Conservation (phyloP, 2,797 vertebrate species). For the Sebastes diploproa region DNA sequence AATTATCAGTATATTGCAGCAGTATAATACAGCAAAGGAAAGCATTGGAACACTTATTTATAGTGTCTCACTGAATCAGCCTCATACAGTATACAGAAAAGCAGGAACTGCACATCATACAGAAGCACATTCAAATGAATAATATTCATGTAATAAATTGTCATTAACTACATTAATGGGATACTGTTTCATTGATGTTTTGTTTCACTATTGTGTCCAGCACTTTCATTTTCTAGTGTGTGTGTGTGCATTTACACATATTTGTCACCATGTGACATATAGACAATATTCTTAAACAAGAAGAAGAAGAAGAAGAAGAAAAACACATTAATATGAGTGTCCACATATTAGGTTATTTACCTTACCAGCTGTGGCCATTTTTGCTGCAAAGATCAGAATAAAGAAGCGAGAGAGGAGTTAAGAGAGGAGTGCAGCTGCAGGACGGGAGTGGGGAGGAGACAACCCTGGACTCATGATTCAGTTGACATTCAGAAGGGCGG, state of each 20-base stretch:
- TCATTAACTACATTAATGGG: not conserved
- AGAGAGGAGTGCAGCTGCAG: not conserved
- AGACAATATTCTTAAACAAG: not conserved
- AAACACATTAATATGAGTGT: not conserved
- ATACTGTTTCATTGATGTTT: not conserved
- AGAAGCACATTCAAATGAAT: not conserved
- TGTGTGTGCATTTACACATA: too few relatives aligned
- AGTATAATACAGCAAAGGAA: not conserved
- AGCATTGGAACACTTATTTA: not conserved
- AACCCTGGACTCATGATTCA: not conserved
- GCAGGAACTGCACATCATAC: not conserved
- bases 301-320: not conserved
- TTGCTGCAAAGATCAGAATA: not conserved
- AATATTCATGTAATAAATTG: not conserved
- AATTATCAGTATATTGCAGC: too few relatives aligned
- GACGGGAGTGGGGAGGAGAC: not conserved
- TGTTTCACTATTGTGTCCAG: not conserved
- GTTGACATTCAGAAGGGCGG: too few relatives aligned
- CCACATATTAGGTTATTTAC: constrained; percentile 27
- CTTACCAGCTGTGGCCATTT: constrained; percentile 71
- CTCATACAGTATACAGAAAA: not conserved
- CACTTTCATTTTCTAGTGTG: too few relatives aligned
- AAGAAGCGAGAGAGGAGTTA: not conserved
- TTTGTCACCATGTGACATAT: not conserved
- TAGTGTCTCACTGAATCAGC: too few relatives aligned